Conservation (phyloP, 1,140 invertebrate genomes). For the Spodoptera frugiperda region DNA sequence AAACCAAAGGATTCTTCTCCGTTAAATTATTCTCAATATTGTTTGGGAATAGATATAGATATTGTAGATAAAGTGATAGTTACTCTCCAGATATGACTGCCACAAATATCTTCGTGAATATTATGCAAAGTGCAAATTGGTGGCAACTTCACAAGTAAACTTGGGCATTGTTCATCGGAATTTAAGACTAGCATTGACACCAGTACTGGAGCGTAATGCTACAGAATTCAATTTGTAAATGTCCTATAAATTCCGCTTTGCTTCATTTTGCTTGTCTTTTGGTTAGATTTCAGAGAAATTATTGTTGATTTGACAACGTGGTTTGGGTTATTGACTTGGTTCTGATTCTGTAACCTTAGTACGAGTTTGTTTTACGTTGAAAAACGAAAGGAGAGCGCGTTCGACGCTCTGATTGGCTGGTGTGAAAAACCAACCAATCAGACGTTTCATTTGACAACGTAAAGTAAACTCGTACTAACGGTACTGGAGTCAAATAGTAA, state of each 20-base stretch:
- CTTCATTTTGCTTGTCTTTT: conserved; percentile 9
- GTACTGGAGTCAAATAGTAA: no score
- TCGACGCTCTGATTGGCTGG: no score
- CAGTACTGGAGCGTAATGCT: not conserved
- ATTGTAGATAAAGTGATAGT: conserved; percentile 16
- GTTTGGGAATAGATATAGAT: conserved; percentile 19
- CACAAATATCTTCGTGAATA: not conserved
- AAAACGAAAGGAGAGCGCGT: no score
- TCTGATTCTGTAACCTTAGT: no score
- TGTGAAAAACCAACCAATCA: no score
- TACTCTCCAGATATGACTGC: not conserved
- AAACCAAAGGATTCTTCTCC: not conserved
- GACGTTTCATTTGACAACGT: no score
- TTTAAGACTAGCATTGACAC: conserved; percentile 27
- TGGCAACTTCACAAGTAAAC: not conserved
- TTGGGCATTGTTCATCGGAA: not conserved
- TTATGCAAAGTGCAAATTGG: conserved; percentile 17
- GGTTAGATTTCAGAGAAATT: conserved; percentile 5
- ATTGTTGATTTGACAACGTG: not conserved
- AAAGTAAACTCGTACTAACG: no score
- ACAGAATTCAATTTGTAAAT: conserved; percentile 21
- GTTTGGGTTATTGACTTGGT: no score
- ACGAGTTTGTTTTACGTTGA: no score
- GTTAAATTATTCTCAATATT: not conserved
- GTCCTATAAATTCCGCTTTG: conserved; percentile 7